A percentile compares a stretch with the other conserved stretches of the same genome.
These are phyloP conservation scores for Actenoides lindsayi DNA, from an alignment of 2,113 vertebrate species.

Conservation along the genomic window DNA sequence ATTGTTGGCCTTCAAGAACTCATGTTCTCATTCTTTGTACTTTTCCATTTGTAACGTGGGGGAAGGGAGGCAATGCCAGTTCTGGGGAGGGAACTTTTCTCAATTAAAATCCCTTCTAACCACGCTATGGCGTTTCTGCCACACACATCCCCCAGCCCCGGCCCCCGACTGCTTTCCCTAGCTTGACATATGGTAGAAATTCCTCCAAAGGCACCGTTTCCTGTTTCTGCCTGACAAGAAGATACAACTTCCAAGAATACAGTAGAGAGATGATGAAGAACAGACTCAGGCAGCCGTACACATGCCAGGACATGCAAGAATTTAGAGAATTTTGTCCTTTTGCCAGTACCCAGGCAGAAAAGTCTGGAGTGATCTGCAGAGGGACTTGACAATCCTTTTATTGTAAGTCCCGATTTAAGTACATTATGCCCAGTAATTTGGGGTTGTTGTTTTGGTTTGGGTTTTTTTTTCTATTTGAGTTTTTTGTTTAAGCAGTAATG, in stretches of 20 bases:
- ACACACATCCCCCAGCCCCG: rapidly evolving
- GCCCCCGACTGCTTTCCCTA: background rate
- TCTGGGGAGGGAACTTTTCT: background rate
- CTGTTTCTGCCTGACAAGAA: slow-evolving; percentile 58
- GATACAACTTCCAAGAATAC: slow-evolving; percentile 58
- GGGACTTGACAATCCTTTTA: slow-evolving; percentile 23
- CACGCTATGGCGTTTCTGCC: rapidly evolving
- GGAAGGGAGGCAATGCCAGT: background rate
- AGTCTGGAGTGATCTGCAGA: background rate
- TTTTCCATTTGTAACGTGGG: slow-evolving; percentile 4
- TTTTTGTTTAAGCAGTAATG: background rate
- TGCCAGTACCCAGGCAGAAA: slow-evolving; percentile 37
- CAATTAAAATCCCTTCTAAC: background rate
- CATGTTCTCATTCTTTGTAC: background rate
- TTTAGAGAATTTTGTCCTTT: slow-evolving; percentile 58
- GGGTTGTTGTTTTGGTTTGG: background rate
- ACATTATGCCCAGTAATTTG: background rate
- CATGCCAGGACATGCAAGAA: slow-evolving; percentile 61
- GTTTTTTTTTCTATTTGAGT: background rate
- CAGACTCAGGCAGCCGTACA: slow-evolving; percentile 19
- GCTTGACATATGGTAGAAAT: slow-evolving; percentile 61
- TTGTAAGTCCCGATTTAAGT: background rate
- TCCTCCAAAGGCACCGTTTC: slow-evolving; percentile 41
- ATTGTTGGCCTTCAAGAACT: background rate
- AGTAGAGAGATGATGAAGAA: slow-evolving; percentile 56